Conservation (phyloP, 1,140 invertebrate species). For the Oncopodura yosiiana region DNA sequence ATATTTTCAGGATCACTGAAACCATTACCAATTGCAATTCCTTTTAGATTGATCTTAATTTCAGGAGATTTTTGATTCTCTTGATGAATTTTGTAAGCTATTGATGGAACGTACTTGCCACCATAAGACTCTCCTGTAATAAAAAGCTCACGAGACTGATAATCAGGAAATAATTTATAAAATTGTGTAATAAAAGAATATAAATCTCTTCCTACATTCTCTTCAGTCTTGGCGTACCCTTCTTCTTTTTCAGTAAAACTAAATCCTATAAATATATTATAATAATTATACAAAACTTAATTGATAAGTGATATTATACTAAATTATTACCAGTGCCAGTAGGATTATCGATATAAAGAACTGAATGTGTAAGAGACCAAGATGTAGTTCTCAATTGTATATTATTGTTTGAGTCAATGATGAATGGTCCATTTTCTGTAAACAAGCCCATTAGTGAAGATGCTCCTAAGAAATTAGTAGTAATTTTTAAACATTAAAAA, state of each 20-base stretch:
- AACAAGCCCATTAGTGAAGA: slow-evolving; percentile 47
- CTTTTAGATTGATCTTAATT: slow-evolving; percentile 38
- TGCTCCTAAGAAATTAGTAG: no score
- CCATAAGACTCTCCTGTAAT: slow-evolving; percentile 80
- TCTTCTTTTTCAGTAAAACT: slow-evolving; percentile 57
- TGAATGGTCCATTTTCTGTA: slow-evolving; percentile 46
- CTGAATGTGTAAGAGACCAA: slow-evolving; percentile 44
- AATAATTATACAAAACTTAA: background rate
- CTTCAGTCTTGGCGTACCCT: slow-evolving; percentile 55
- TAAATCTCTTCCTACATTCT: slow-evolving; percentile 56
- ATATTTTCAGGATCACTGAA: slow-evolving; percentile 70
- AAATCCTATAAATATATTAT: slow-evolving; percentile 45
- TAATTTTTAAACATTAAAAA: no score
- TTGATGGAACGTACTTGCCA: slow-evolving; percentile 65
- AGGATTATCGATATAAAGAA: slow-evolving; percentile 49
- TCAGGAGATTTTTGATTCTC: slow-evolving; percentile 43
- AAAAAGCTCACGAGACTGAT: slow-evolving; percentile 57
- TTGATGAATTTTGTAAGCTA: slow-evolving; percentile 63
- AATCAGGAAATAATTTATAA: slow-evolving; percentile 59
- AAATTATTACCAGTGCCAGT: slow-evolving; percentile 41
- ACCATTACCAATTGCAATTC: slow-evolving; percentile 69
- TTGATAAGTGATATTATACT: slow-evolving; percentile 22
- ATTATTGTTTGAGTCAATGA: slow-evolving; percentile 38
- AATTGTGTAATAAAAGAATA: slow-evolving; percentile 58
- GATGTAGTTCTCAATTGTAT: slow-evolving; percentile 37